Base-by-base conservation (phyloP, 92 coral and sea anemone genomes). In the Porites divaricata region DNA sequence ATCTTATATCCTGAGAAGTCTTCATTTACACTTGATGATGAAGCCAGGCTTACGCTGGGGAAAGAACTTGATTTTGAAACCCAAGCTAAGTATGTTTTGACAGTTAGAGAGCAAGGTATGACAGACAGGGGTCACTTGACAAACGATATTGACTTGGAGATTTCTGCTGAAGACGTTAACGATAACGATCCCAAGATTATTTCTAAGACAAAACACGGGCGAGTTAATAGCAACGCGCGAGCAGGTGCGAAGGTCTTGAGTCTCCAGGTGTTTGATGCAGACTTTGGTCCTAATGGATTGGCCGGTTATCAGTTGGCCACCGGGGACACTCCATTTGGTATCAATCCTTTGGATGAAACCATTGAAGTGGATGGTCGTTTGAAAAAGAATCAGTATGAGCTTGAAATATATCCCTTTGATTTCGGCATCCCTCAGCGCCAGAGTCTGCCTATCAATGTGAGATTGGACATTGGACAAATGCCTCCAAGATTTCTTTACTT, bases 401-500 rank as follows among this genome's bases (percentile, higher is more conserved):
- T 91, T 8, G 77, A 89, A 6, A 67, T 90, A 26, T 49, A 6
- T 68, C 84, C 98, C 2, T 96, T 84, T 62, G 99, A 96, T 72
- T 88, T 89, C 54, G 99, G 99, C 4, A 77, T 86, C 69, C 99
- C 99, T 17, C 88, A 94, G 70, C 91, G 86, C 23, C 85, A 90
- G 19, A 94, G 86, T 59, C 56, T 83, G 14, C 82, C 93, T 0
- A 8, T 81, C 45, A 77, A 74, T 11, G 16, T 96, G 9, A 83
- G 48, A 62, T 49, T 96, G 8, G 86, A 85, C 70, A 90, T 93
- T 6, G 96, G 85, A 15, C 80, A 90, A 28, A 56, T 68, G 8
- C 96, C 99, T 21, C 99, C 99, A 23, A 73, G 13, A n/a, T 96
- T 96, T 66, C 70, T 88, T 56, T 90, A 83, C 74, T 59, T 83